Evolutionary conservation across 53 echinoderm and acorn worm species (phyloP), one percentile per base, ranked within the genome.

Genomic region (Antedon mediterranea): DNA sequence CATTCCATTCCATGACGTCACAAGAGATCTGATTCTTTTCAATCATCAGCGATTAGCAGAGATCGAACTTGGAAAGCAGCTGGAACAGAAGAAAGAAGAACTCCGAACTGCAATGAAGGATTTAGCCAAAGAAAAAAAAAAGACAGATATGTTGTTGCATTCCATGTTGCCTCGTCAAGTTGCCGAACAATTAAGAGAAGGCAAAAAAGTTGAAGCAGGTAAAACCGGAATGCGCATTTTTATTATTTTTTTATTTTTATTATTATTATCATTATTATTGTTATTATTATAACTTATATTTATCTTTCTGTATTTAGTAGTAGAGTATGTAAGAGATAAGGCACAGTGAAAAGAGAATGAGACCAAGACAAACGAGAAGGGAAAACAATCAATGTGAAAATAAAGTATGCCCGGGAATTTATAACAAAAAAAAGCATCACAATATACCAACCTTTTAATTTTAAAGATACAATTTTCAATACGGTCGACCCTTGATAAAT

Each of bases 171-270:
- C 95, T 3, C 81, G 95, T 34, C 95, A 89, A 73, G 95, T 94
- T 23, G 95, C 91, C 3, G 95, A 94, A 23, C 95, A 94, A 79
- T 87, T 91, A 15, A 73, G 95, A 72, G 91, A 94, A 20, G 95
- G 95, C 14, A 94, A 94, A 81, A 91, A 85, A 75, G 95, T 94
- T 3, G 95, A 91, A 74, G 95, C 91, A 30, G 95, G 95, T 93
- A 78, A 80, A n/a, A 87, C 0, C 27, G 18, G 30, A 33, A 30
- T 73, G 7, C 32, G 28, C 9, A 30, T 31, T 30, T 30, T 75
- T 32, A 73, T 14, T 14, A 74, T 73, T n/a, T 73, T n/a, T n/a
- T n/a, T n/a, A n/a, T n/a, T n/a, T n/a, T n/a, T n/a, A n/a, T n/a
- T 8, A 73, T 29, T 14, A 31, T 0, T 32, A 33, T 23, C n/a